These are phyloP conservation scores for Pipistrellus pygmaeus DNA, from an alignment of 2,797 vertebrate genomes.

Conservation along the genomic window DNA sequence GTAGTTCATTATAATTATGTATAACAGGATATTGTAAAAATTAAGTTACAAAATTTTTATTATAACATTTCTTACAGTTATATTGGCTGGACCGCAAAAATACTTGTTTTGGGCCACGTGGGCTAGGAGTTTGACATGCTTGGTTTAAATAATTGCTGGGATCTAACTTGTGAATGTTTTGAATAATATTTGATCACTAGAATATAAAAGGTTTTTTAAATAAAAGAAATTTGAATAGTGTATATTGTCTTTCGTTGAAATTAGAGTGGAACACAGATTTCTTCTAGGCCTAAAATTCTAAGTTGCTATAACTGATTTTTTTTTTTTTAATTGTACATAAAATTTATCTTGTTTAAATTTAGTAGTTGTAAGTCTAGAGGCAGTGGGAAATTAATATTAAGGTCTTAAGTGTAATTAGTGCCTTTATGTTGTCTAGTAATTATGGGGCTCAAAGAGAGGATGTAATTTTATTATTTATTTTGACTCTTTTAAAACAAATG, in stretches of 20 bases:
- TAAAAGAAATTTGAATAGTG: conserved; percentile 27
- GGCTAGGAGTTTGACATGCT: too few relatives aligned
- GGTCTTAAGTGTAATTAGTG: conserved; percentile 48
- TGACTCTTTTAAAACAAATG: too few relatives aligned
- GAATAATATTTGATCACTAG: conserved; percentile 43
- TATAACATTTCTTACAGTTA: too few relatives aligned
- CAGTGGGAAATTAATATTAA: conserved; percentile 57
- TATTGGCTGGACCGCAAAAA: too few relatives aligned
- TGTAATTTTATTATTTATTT: background rate
- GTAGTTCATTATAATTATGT: too few relatives aligned
- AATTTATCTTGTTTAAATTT: conserved; percentile 48
- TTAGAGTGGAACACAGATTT: background rate
- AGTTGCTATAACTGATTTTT: background rate
- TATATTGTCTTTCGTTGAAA: conserved; percentile 36
- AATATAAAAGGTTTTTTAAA: background rate
- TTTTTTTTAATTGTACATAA: background rate
- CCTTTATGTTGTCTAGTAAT: conserved; percentile 3
- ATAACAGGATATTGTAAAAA: too few relatives aligned
- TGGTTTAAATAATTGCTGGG: conserved; percentile 48
- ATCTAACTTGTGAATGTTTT: conserved; percentile 19
- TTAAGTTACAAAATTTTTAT: too few relatives aligned
- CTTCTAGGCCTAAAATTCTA: conserved; percentile 37
- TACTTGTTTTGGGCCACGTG: too few relatives aligned
- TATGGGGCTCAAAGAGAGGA: background rate
- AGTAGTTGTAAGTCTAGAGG: conserved; percentile 39